A percentile compares a stretch with the other conserved stretches of the same genome.
These are phyloP conservation scores for Marmota monax DNA, from an alignment of 2,113 vertebrate genomes.

Conservation along the genomic window DNA sequence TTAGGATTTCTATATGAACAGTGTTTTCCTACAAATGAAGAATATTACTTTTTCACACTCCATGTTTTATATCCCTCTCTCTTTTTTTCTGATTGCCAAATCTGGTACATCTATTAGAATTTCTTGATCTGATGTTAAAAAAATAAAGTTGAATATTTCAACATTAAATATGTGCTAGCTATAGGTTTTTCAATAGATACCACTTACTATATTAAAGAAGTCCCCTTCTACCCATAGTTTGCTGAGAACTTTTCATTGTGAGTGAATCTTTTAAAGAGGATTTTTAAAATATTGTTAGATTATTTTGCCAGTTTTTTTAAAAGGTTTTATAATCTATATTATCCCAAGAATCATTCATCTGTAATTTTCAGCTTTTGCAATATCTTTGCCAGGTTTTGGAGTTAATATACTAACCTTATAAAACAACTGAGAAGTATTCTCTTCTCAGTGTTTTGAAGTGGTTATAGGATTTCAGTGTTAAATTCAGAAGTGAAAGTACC, in stretches of 20 bases:
- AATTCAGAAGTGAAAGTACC: neutral
- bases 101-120: neutral
- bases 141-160: neutral
- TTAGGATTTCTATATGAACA: conserved; percentile 1
- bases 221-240: neutral
- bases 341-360: neutral
- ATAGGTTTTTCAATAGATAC: neutral
- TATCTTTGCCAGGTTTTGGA: neutral
- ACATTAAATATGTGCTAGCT: neutral
- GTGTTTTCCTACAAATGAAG: neutral
- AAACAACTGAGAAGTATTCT: neutral
- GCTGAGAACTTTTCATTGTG: neutral
- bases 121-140: neutral
- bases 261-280: neutral
- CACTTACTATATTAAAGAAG: neutral
- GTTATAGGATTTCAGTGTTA: neutral
- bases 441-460: neutral
- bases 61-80: neutral
- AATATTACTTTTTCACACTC: neutral
- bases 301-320: neutral
- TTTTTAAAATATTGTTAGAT: conserved; percentile 14
- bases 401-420: neutral
- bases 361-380: conserved; percentile 15
- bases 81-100: neutral
- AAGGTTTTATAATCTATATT: neutral